Base-by-base conservation (phyloP, 1,140 invertebrate species). In the Rhagoletis pomonella region DNA sequence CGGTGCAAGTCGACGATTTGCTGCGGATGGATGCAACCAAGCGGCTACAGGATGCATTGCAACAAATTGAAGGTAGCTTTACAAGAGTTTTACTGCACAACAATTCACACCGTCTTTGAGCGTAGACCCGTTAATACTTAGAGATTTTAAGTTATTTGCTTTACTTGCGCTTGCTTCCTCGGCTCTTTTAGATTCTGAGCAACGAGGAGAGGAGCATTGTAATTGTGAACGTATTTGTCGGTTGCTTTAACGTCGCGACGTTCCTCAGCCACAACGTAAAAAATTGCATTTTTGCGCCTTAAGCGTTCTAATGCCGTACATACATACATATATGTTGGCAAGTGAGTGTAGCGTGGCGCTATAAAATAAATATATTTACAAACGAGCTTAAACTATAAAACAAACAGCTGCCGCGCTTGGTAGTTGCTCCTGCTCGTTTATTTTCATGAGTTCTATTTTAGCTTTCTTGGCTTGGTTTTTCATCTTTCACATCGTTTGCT, bases 1-100 rank as follows among this genome's bases (percentile, higher is more conserved):
- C 88, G 42, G 90, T 91, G 89, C 94, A 93, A 84, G 94, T 95
- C 88, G 86, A 93, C 29, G 89, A 90, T 77, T 88, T 95, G 62
- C 90, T 93, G 89, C 89, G 91, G 85, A n/a, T 92, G 89, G 93
- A 89, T 93, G 94, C 89, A 67, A 94, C 95, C n/a, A 90, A 94
- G 86, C 92, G 95, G 86, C 92, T 95, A 86, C 94, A 96, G 77
- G 93, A 95, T 17, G 90, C 93, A 85, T 90, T 96, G 17, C 89
- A 93, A 60, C 89, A 93, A 58, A 93, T 97, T 60, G 94, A 95
- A 90, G 95, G 96, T 95, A 93, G 92, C 90, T 87, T 44, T 59
- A 29, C 29, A 29, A 29, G 29, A 29, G 29, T 81, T 9, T 4
- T 55, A 19, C 29, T 29, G 73, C 73, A 10, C 47, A 3, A 58